Evolutionary conservation across 2,888 invertebrate species (phyloP).

Genomic region (Ctenicera cuprea): DNA sequence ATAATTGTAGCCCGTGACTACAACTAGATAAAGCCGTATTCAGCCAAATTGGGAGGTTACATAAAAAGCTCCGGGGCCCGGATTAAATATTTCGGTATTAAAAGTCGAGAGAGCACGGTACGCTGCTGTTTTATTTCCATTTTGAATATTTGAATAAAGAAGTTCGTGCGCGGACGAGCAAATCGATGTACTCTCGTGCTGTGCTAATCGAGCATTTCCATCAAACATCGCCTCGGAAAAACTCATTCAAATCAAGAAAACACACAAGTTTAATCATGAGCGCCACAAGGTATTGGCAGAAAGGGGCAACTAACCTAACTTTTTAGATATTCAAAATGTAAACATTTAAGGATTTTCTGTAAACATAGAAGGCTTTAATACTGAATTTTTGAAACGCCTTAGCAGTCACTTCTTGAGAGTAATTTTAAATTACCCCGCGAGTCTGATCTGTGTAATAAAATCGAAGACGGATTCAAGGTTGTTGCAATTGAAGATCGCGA

Average conservation of each 20-base stretch:
- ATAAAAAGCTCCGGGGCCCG: constrained; percentile 25
- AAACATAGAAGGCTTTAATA: too few species aligned
- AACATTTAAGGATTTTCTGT: too few species aligned
- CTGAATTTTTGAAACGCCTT: too few species aligned
- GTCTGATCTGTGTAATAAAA: too few species aligned
- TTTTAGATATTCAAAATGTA: too few species aligned
- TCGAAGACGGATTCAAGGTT: too few species aligned
- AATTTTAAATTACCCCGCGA: too few species aligned
- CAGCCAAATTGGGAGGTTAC: constrained; percentile 23
- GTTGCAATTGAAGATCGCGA: too few species aligned
- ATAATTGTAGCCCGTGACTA: constrained; percentile 46
- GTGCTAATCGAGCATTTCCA: constrained; percentile 37
- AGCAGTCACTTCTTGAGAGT: too few species aligned
- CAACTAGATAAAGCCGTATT: constrained; percentile 21
- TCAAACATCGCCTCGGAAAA: constrained; percentile 36
- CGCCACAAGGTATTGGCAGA: background rate
- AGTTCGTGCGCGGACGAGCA: constrained; percentile 36
- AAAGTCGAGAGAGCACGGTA: background rate
- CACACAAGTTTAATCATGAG: background rate
- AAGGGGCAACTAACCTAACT: too few species aligned
- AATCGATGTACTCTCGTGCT: constrained; percentile 43
- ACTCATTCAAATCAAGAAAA: constrained; percentile 26
- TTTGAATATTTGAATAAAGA: constrained; percentile 41
- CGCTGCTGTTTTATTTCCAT: constrained; percentile 37
- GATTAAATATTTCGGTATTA: constrained; percentile 40